A percentile compares a stretch with the other conserved stretches of the same genome.
phyloP scores from a whole-genome alignment of 2,113 vertebrate species.

The Coryphaenoides rupestris region DNA sequence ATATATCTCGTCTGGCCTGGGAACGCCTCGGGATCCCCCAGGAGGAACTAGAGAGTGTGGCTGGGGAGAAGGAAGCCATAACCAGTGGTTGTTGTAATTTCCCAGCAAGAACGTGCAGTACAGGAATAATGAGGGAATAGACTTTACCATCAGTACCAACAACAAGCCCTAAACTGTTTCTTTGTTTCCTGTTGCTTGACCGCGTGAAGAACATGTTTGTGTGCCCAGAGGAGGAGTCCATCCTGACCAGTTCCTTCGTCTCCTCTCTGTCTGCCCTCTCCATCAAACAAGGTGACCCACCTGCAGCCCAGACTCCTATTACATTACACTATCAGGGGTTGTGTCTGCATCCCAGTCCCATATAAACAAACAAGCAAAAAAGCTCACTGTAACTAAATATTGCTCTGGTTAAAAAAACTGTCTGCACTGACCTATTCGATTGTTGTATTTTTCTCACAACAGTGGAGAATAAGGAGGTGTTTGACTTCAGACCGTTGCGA shows the following conservation, averaged over 20 bases:
- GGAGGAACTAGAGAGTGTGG: too few species aligned
- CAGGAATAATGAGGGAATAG: not conserved
- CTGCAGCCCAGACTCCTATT: not conserved
- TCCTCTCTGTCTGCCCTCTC: slow-evolving; percentile 81
- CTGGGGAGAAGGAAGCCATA: too few species aligned
- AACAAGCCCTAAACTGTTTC: not conserved
- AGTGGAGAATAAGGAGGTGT: slow-evolving; percentile 81
- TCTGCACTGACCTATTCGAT: not conserved
- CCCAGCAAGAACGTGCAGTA: too few species aligned
- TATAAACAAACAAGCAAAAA: too few species aligned
- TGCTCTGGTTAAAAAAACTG: too few species aligned
- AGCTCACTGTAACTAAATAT: too few species aligned
- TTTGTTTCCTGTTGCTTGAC: not conserved
- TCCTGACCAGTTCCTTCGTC: slow-evolving; percentile 89
- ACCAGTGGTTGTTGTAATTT: too few species aligned
- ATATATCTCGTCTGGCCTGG: too few species aligned
- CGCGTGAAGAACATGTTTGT: slow-evolving; percentile 82
- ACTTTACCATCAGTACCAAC: not conserved
- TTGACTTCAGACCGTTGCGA: slow-evolving; percentile 82
- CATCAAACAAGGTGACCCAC: slow-evolving; percentile 79
- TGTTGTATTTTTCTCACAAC: slow-evolving; percentile 18
- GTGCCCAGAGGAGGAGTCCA: slow-evolving; percentile 93
- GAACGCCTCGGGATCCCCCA: too few species aligned
- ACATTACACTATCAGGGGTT: not conserved
- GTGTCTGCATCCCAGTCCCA: too few species aligned